These are phyloP conservation scores for Suncus etruscus DNA, from an alignment of 2,113 vertebrate genomes.

Conservation along the genomic window DNA sequence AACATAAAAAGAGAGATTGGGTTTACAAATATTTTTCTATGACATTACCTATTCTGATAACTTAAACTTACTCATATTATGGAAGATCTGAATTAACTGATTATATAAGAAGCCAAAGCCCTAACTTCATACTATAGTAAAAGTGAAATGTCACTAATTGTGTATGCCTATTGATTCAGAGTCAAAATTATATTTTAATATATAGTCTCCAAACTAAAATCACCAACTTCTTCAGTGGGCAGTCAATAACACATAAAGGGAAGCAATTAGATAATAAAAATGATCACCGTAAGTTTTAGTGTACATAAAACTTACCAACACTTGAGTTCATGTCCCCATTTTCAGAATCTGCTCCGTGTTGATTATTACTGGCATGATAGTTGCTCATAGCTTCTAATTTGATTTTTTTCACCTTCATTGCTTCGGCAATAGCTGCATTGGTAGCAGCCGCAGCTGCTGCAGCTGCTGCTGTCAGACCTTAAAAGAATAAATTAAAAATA, in stretches of 20 bases:
- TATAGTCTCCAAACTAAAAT: background rate
- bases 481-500: conserved; percentile 82
- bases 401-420: conserved; percentile 99
- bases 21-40: conserved; percentile 81
- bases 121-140: conserved; percentile 62
- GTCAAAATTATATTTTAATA: conserved; percentile 56
- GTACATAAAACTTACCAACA: conserved; percentile 91
- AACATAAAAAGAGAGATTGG: conserved; percentile 72
- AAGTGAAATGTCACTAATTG: conserved; percentile 9
- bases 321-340: conserved; percentile 98
- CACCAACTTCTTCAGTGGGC: background rate
- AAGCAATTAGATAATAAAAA: background rate
- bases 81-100: conserved; percentile 65
- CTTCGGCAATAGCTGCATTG: conserved; percentile 98
- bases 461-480: conserved; percentile 97
- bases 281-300: background rate
- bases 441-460: conserved; percentile 96
- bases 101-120: conserved; percentile 66
- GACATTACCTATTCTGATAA: conserved; percentile 77
- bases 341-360: conserved; percentile 95
- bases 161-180: conserved; percentile 50
- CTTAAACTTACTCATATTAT: conserved; percentile 79
- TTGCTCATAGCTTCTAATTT: conserved; percentile 99
- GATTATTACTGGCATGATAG: conserved; percentile 96
- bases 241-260: background rate